Evolutionary conservation across 2,113 vertebrate genomes (phyloP).

Genomic region (Apteryx owenii): DNA sequence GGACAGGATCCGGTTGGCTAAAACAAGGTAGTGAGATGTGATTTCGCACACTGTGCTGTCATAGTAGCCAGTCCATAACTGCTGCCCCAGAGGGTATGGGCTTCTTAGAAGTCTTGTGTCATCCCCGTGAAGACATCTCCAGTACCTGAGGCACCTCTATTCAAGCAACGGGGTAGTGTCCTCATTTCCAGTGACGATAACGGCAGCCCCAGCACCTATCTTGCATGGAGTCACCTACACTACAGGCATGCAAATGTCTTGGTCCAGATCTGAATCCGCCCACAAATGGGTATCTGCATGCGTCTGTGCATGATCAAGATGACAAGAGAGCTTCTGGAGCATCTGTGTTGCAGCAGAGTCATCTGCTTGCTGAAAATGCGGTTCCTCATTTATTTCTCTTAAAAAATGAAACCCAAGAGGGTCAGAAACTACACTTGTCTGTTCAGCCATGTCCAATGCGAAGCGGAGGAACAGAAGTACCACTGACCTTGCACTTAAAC

Average conservation of each 20-base stretch:
- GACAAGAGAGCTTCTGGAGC: neutral
- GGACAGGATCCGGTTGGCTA: neutral
- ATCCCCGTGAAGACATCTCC: neutral
- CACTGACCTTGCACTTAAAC: neutral
- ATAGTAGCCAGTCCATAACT: neutral
- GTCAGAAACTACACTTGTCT: neutral
- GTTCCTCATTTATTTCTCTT: neutral
- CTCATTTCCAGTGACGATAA: neutral
- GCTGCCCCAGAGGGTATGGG: neutral
- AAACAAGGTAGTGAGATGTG: neutral
- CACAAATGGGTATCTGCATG: rapidly evolving
- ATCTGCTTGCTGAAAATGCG: neutral
- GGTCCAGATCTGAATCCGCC: neutral
- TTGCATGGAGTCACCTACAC: neutral
- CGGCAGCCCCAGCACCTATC: neutral
- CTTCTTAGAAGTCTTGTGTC: neutral
- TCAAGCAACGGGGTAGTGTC: neutral
- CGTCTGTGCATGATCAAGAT: neutral
- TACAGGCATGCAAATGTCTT: neutral
- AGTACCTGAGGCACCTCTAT: neutral
- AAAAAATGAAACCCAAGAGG: neutral
- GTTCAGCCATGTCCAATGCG: neutral
- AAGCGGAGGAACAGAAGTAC: neutral
- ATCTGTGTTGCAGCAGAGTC: rapidly evolving
- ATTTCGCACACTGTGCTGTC: neutral